Conservation (phyloP, 2,888 invertebrate species). For the Linnaemya tessellans region DNA sequence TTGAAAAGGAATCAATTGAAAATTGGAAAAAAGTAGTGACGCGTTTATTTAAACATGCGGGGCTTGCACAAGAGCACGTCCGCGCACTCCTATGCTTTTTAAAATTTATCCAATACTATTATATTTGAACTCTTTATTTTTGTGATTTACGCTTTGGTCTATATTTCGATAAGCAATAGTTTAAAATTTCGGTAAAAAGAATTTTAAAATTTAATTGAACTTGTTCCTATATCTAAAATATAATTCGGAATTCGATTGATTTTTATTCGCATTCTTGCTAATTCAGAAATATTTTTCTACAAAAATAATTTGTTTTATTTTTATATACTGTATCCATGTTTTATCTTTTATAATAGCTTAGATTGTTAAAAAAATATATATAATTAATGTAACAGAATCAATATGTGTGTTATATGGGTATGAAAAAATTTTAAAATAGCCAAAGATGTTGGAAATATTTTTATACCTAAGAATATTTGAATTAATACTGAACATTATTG, state of each 20-base stretch:
- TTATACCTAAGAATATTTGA: conserved; percentile 1
- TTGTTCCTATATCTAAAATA: background rate
- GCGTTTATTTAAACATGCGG: no score
- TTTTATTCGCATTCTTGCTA: background rate
- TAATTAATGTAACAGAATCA: background rate
- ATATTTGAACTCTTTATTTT: no score
- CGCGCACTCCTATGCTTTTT: no score
- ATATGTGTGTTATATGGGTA: background rate
- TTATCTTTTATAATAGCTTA: background rate
- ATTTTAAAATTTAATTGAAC: background rate
- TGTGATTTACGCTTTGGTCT: background rate
- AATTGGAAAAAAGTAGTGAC: no score
- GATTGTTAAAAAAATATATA: background rate
- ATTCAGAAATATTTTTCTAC: background rate
- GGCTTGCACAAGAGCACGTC: no score
- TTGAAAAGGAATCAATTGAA: background rate
- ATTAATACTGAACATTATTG: conserved; percentile 17
- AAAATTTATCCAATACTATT: no score
- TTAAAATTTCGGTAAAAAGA: background rate
- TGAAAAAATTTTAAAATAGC: background rate
- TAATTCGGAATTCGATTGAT: background rate
- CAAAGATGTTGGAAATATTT: conserved; percentile 9
- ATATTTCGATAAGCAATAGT: background rate
- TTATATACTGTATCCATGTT: background rate
- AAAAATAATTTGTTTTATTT: background rate